Evolutionary conservation across 2,113 vertebrate genomes (phyloP).

Genomic region (Plectropomus leopardus): DNA sequence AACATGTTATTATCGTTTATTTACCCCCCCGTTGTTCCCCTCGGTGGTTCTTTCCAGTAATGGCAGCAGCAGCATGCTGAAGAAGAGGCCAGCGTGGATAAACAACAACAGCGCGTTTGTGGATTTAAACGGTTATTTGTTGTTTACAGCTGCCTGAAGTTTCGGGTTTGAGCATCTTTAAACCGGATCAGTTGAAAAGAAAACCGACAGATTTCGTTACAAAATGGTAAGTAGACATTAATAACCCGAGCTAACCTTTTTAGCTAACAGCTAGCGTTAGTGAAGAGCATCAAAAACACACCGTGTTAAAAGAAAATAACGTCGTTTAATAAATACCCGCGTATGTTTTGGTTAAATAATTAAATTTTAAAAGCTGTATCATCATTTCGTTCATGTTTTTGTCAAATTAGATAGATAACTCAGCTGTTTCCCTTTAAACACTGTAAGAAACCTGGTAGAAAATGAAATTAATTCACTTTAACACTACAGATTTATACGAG

Average conservation of each 20-base stretch:
- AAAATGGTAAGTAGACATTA: constrained; percentile 70
- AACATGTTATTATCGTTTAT: accelerated
- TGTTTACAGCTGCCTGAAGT: not conserved
- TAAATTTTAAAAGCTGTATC: accelerated
- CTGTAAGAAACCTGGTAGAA: not conserved
- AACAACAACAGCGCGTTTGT: not conserved
- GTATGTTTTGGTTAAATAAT: not conserved
- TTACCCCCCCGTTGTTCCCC: accelerated
- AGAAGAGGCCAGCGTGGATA: constrained; percentile 19
- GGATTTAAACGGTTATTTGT: not conserved
- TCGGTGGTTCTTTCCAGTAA: constrained; percentile 63
- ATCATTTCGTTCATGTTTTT: not conserved
- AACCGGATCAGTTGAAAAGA: not conserved
- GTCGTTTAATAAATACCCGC: not conserved
- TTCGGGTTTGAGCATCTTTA: not conserved
- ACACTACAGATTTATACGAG: not conserved
- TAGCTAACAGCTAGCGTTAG: constrained; percentile 39
- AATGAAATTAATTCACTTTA: not conserved
- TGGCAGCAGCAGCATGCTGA: constrained; percentile 26
- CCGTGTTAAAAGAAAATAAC: not conserved
- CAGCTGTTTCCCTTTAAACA: not conserved
- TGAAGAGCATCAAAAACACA: not conserved
- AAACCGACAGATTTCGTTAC: not conserved
- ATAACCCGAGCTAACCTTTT: constrained; percentile 14
- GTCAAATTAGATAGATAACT: not conserved